Conservation (phyloP, 2,797 vertebrate genomes). For the Peromyscus attwateri region DNA sequence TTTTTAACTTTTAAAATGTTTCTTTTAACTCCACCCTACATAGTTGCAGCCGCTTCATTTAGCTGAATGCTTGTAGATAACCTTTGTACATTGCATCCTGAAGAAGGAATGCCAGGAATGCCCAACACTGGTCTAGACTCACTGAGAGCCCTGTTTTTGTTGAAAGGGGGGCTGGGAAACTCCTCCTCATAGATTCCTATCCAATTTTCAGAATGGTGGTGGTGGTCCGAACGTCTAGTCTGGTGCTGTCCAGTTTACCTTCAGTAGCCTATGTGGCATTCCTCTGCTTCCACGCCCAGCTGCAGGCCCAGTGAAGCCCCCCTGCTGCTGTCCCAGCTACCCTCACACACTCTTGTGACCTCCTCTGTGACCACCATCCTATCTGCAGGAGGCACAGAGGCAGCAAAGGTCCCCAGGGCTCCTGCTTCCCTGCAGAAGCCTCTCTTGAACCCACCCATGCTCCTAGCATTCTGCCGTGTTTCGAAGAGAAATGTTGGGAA, state of each 20-base stretch:
- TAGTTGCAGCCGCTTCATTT: not conserved
- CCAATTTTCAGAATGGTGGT: not conserved
- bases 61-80: slow-evolving; percentile 11
- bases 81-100: not conserved
- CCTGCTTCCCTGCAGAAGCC: not conserved
- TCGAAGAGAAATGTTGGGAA: not conserved
- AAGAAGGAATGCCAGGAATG: not conserved
- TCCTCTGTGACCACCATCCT: not conserved
- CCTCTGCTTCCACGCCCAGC: not conserved
- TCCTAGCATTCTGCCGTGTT: not conserved
- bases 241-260: no score
- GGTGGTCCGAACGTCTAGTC: not conserved
- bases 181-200: not conserved
- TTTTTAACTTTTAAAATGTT: slow-evolving; percentile 51
- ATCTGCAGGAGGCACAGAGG: not conserved
- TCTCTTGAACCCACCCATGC: not conserved
- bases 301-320: not conserved
- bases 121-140: not conserved
- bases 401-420: not conserved
- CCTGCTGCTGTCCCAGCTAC: not conserved
- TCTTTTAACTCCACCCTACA: slow-evolving; percentile 2
- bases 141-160: not conserved
- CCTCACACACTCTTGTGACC: rapidly evolving
- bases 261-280: no score
- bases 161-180: not conserved